Evolutionary conservation across 1,140 invertebrate species (phyloP).

Genomic region (Coenobita brevimanus): DNA sequence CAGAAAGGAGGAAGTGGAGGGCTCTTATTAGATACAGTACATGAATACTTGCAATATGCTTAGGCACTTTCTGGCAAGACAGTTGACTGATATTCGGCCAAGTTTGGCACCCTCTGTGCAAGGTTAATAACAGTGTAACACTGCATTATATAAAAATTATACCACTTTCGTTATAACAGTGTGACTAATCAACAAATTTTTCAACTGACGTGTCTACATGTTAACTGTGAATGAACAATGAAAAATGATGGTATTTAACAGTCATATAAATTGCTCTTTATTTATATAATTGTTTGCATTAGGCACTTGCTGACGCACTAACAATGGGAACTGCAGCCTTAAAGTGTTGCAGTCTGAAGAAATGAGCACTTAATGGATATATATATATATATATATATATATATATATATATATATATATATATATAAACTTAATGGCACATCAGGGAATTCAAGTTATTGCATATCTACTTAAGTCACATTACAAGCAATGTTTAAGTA

Average conservation of each 20-base stretch:
- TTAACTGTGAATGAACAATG: too few relatives aligned
- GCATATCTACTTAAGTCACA: conserved; percentile 39
- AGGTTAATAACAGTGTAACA: not conserved
- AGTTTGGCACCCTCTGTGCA: conserved; percentile 38
- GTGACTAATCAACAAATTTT: not conserved
- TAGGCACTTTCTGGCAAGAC: conserved; percentile 59
- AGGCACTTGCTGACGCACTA: conserved; percentile 35
- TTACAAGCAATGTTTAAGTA: conserved; percentile 41
- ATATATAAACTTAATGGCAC: conserved; percentile 45
- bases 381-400: too few relatives aligned
- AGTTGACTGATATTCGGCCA: conserved; percentile 42
- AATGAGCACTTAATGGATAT: conserved; percentile 24
- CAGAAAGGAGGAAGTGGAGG: conserved; percentile 1
- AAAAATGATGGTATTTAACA: not conserved
- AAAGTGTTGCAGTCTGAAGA: not conserved
- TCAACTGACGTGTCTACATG: too few relatives aligned
- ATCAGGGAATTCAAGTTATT: conserved; percentile 26
- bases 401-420: too few relatives aligned
- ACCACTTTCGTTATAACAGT: not conserved
- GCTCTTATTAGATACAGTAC: conserved; percentile 11
- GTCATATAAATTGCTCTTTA: not conserved
- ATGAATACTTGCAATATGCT: conserved; percentile 31
- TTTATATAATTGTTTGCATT: not conserved
- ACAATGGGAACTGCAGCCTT: not conserved
- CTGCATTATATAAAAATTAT: not conserved